These are phyloP conservation scores for Ancistrus triradiatus DNA, from an alignment of 2,113 vertebrate genomes.

Conservation along the genomic window DNA sequence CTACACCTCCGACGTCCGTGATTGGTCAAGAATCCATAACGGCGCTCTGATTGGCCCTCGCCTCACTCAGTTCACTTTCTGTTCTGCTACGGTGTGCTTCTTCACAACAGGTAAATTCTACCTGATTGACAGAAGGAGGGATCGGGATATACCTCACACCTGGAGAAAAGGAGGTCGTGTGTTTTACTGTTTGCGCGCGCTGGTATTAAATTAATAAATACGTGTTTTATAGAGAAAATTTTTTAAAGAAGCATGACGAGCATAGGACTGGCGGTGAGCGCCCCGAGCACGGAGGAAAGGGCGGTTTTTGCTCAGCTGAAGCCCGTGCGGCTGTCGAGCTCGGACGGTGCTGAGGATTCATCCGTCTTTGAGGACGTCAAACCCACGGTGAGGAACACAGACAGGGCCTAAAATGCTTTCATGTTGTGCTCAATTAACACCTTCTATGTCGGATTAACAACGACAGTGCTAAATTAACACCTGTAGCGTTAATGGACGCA, in stretches of 20 bases:
- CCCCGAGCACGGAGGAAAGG: conserved; percentile 71
- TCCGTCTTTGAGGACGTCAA: conserved; percentile 88
- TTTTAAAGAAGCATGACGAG: conserved; percentile 67
- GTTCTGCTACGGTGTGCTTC: conserved; percentile 51
- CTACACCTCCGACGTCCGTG: conserved; percentile 30
- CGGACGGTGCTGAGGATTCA: conserved; percentile 71
- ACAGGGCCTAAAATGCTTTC: conserved; percentile 34
- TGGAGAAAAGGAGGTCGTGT: conserved; percentile 38
- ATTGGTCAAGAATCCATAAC: conserved; percentile 35
- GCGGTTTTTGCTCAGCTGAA: conserved; percentile 79
- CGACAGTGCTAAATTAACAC: not conserved
- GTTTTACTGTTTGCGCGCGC: not conserved
- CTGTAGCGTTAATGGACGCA: not conserved
- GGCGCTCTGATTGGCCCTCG: conserved; percentile 41
- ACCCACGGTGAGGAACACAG: conserved; percentile 60
- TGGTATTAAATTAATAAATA: not conserved
- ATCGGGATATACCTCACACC: conserved; percentile 48
- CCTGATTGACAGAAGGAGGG: conserved; percentile 59
- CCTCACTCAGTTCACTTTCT: conserved; percentile 28
- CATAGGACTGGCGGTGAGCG: conserved; percentile 68
- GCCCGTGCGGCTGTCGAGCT: conserved; percentile 74
- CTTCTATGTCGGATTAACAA: too few relatives aligned
- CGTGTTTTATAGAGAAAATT: not conserved
- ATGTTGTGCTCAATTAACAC: too few relatives aligned
- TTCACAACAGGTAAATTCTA: conserved; percentile 73